phyloP scores from a whole-genome alignment of 2,888 invertebrate genomes.

The Pseudococcus longispinus region DNA sequence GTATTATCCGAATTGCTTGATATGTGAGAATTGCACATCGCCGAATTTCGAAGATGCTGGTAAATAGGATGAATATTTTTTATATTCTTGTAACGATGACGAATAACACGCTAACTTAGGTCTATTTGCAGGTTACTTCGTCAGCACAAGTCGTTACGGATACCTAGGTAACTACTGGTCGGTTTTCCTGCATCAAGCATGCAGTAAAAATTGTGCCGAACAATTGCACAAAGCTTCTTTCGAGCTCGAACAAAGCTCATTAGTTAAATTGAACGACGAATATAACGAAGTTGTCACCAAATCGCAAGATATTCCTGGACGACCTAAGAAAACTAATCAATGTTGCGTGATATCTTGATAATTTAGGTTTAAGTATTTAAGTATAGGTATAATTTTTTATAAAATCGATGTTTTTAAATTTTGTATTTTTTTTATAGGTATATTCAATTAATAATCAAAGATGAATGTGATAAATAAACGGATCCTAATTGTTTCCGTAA shows the following conservation, averaged over 20 bases:
- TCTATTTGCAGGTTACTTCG: not conserved
- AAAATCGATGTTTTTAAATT: not conserved
- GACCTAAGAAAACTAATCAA: not conserved
- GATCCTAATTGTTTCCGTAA: not conserved
- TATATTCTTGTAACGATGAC: not conserved
- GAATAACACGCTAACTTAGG: not conserved
- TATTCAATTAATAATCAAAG: not conserved
- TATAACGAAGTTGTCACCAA: constrained; percentile 1
- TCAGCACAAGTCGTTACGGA: constrained; percentile 41
- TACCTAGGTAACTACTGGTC: constrained; percentile 65
- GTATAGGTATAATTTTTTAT: not conserved
- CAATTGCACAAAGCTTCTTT: constrained; percentile 30
- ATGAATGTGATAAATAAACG: not conserved
- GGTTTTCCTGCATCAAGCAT: constrained; percentile 66
- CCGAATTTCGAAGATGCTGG: not conserved
- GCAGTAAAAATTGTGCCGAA: constrained; percentile 63
- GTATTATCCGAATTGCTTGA: constrained; percentile 11
- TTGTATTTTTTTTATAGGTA: not conserved
- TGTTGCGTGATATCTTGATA: not conserved
- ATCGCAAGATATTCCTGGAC: not conserved
- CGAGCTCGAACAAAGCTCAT: not conserved
- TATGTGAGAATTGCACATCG: constrained; percentile 37
- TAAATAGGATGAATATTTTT: not conserved
- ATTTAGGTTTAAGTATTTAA: not conserved
- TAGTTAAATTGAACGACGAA: not conserved